Evolutionary conservation across 2,888 invertebrate genomes (phyloP).

Genomic region (Cartodere bifasciata): DNA sequence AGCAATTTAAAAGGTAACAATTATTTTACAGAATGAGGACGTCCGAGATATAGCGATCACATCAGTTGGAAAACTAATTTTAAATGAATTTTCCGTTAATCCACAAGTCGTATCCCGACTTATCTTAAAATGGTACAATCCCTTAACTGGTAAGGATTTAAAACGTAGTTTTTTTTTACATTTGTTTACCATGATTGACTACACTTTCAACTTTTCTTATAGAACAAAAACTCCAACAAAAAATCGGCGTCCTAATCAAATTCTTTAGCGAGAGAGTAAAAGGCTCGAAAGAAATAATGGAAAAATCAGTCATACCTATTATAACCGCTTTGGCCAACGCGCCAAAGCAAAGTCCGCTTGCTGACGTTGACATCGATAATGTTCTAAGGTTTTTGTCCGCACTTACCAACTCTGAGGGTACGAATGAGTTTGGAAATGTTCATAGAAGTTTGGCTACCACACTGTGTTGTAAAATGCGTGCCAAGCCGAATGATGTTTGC

Average conservation of each 20-base stretch:
- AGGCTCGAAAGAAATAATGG: constrained; percentile 15
- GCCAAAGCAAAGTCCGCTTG: constrained; percentile 15
- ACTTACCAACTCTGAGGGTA: not conserved
- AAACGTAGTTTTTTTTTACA: not conserved
- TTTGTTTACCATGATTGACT: no score
- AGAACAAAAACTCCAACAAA: constrained; percentile 15
- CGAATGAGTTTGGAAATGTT: constrained; percentile 5
- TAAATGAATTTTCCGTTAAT: constrained; percentile 15
- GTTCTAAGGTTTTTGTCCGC: constrained; percentile 15
- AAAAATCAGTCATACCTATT: constrained; percentile 16
- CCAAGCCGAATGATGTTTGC: constrained; percentile 8
- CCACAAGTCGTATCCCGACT: constrained; percentile 17
- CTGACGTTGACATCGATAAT: constrained; percentile 18
- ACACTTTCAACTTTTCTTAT: no score
- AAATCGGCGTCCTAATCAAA: constrained; percentile 14
- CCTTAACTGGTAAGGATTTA: constrained; percentile 16
- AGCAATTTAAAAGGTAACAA: not conserved
- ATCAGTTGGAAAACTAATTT: constrained; percentile 15
- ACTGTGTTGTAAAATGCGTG: constrained; percentile 5
- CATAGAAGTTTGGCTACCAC: constrained; percentile 5
- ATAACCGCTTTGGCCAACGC: constrained; percentile 15
- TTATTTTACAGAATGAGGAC: constrained; percentile 16
- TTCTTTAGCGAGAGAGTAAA: constrained; percentile 11
- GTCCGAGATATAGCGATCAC: constrained; percentile 14
- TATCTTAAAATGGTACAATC: constrained; percentile 21